These are phyloP conservation scores for Drymodes brunneopygia DNA, from an alignment of 2,113 vertebrate genomes.

Conservation along the genomic window DNA sequence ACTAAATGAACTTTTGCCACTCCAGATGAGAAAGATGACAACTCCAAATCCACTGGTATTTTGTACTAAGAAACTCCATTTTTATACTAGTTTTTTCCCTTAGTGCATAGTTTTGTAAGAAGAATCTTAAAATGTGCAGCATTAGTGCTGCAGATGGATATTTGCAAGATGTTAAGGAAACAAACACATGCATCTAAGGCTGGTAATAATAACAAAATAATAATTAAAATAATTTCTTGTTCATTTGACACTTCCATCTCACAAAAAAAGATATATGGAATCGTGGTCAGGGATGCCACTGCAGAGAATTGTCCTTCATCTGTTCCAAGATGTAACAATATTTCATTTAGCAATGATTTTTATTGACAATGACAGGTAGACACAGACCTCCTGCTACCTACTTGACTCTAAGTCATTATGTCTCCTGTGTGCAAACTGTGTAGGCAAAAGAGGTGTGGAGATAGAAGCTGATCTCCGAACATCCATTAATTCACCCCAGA, in stretches of 20 bases:
- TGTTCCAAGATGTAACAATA: neutral
- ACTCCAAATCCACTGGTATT: neutral
- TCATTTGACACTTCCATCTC: neutral
- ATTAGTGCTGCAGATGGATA: neutral
- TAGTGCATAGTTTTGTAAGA: neutral
- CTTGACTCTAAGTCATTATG: neutral
- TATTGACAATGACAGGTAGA: neutral
- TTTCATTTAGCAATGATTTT: neutral
- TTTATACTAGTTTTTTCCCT: neutral
- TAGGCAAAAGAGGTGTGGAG: neutral
- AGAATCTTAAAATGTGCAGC: neutral
- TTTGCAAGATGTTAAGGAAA: neutral
- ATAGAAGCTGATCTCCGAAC: neutral
- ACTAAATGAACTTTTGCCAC: neutral
- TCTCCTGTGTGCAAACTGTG: neutral
- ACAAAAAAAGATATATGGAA: neutral
- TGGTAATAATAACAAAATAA: neutral
- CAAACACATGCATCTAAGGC: neutral
- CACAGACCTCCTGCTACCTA: neutral
- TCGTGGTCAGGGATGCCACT: neutral
- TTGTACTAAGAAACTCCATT: neutral
- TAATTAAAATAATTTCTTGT: neutral
- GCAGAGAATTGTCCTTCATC: neutral
- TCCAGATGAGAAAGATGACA: neutral
- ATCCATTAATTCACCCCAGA: neutral